phyloP scores from a whole-genome alignment of 1,140 invertebrate genomes.

The Pomacea maculata region DNA sequence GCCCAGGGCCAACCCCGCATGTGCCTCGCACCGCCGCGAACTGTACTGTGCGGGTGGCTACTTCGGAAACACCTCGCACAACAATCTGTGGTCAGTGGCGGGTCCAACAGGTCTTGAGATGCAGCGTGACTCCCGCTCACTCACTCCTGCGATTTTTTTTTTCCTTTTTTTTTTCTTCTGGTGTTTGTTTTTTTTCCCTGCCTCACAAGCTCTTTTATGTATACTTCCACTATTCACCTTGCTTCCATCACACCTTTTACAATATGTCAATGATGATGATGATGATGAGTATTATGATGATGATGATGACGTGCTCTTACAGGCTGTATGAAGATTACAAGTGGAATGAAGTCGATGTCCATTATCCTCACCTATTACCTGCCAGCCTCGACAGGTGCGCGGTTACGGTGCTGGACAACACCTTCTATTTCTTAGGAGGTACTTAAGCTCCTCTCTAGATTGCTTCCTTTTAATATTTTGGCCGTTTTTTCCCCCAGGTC shows the following conservation, averaged over 20 bases:
- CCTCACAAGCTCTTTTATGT: no score
- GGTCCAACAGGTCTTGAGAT: neutral
- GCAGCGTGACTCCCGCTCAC: neutral
- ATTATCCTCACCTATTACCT: conserved; percentile 42
- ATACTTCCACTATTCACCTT: no score
- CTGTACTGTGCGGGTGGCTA: conserved; percentile 47
- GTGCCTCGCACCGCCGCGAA: conserved; percentile 29
- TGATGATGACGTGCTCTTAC: neutral
- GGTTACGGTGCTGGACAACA: conserved; percentile 31
- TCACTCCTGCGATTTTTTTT: neutral
- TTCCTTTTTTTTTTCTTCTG: neutral
- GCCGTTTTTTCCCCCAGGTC: neutral
- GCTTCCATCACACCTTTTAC: no score
- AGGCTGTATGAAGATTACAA: conserved; percentile 42
- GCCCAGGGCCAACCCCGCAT: conserved; percentile 36
- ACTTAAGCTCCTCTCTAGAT: neutral
- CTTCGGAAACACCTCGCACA: conserved; percentile 36
- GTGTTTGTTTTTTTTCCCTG: no score
- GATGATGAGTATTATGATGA: no score
- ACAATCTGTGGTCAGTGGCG: conserved; percentile 46
- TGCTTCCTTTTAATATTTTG: neutral
- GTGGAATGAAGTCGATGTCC: conserved; percentile 44
- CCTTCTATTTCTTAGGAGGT: conserved; percentile 50
- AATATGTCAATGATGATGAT: no score
- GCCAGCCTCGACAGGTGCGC: conserved; percentile 33